phyloP scores from a whole-genome alignment of 2,113 vertebrate genomes.

The Grus americana region DNA sequence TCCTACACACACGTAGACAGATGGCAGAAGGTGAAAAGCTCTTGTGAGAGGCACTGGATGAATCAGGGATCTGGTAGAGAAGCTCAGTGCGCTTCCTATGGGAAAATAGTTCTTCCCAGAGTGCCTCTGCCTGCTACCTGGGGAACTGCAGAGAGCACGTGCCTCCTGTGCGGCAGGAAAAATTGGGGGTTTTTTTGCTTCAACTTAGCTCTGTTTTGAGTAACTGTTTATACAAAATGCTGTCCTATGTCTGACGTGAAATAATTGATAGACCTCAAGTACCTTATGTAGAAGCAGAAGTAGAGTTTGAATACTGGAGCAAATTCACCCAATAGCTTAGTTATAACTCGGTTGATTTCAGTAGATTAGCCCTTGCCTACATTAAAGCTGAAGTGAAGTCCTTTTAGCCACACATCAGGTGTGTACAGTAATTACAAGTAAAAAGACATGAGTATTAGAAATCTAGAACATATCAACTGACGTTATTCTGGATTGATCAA shows the following conservation, averaged over 20 bases:
- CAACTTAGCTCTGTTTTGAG: background rate
- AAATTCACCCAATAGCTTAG: background rate
- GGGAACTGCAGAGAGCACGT: background rate
- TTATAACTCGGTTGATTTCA: background rate
- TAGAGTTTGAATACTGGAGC: background rate
- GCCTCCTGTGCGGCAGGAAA: background rate
- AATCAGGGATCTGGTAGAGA: background rate
- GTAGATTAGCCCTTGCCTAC: background rate
- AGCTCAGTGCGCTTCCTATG: background rate
- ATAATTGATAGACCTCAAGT: background rate
- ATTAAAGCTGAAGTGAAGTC: background rate
- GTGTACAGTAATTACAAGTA: background rate
- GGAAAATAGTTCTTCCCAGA: background rate
- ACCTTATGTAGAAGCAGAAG: background rate
- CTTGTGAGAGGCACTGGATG: background rate
- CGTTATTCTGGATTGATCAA: background rate
- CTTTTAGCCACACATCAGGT: background rate
- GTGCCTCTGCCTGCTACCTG: background rate
- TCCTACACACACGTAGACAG: background rate
- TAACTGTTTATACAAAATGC: background rate
- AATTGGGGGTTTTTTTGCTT: background rate
- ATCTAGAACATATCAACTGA: background rate
- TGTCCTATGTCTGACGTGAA: background rate
- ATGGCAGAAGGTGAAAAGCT: background rate
- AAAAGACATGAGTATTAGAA: background rate